These are phyloP conservation scores for Carcharodon carcharias DNA, from an alignment of 2,797 vertebrate species.

Conservation along the genomic window DNA sequence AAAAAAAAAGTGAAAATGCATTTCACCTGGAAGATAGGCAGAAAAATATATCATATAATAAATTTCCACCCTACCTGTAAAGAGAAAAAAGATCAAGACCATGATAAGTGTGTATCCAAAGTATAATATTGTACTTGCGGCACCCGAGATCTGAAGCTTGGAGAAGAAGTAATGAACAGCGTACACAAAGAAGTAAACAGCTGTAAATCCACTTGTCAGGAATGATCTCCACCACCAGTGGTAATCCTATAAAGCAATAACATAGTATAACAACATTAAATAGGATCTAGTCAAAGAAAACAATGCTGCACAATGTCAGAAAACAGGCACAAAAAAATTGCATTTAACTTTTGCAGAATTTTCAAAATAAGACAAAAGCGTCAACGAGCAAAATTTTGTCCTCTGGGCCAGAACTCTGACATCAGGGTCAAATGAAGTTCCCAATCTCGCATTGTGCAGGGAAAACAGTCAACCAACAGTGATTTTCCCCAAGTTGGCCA, in stretches of 20 bases:
- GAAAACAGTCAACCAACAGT: neutral
- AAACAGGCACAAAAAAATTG: neutral
- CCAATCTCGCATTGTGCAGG: neutral
- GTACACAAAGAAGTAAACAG: constrained; percentile 79
- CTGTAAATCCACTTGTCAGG: constrained; percentile 81
- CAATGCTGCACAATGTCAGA: neutral
- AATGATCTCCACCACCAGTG: constrained; percentile 86
- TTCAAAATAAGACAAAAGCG: neutral
- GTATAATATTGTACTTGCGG: constrained; percentile 82
- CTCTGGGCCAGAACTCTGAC: neutral
- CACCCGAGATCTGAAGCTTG: constrained; percentile 78
- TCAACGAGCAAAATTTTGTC: neutral
- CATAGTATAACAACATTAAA: neutral
- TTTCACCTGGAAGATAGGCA: neutral
- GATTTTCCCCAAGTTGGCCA: neutral
- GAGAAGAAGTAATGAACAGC: constrained; percentile 84
- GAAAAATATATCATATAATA: neutral
- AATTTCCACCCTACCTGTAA: constrained; percentile 61
- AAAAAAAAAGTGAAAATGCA: neutral
- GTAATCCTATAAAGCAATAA: constrained; percentile 67
- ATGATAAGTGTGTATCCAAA: constrained; percentile 86
- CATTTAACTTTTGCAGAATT: neutral
- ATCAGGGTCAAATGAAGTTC: neutral
- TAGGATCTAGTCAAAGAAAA: neutral
- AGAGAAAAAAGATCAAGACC: constrained; percentile 90